Base-by-base conservation (phyloP, 92 coral and sea anemone genomes). In the Pocillopora meandrina region DNA sequence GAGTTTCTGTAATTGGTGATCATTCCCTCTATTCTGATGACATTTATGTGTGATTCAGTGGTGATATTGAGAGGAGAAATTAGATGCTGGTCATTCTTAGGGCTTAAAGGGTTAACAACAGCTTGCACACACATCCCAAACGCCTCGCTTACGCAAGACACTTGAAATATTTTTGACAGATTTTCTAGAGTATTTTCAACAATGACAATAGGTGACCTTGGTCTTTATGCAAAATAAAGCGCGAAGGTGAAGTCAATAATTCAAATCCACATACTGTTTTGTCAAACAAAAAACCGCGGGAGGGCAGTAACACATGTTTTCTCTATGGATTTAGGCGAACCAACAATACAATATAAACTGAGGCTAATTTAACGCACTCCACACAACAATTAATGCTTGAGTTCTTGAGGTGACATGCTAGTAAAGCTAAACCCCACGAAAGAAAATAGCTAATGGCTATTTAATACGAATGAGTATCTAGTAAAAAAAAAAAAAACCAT, bases 161-260 rank as follows among this genome's bases (percentile, higher is more conserved):
- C 14, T 34, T 49, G 31, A 70, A 64, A 64, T 10, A 70, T 70
- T 20, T 70, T 70, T 70, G 18, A 7, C 74, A 36, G 9, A 61
- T 47, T 2, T 67, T 36, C 26, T 60, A 61, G 56, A 61, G 59
- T n/a, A 52, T 36, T 34, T 61, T 42, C 52, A 10, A 34, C 36
- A 18, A 76, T 61, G 17, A 21, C n/a, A 33, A 57, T 61, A 67
- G 12, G 56, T 60, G 69, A 76, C 69, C 80, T 76, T 76, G 80
- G 68, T 56, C 61, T 20, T n/a, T 16, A 31, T 9, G 11, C 1
- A 35, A 70, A 21, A 74, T 31, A 74, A 56, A 35, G 42, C 1
- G 49, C 16, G 19, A 74, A 74, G 63, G 78, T 70, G 74, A 70
- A 16, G 33, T 70, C 15, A 70, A 36, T 70, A 70, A 70, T 33